Base-by-base conservation (phyloP, 2,113 vertebrate species). In the Plotosus lineatus region DNA sequence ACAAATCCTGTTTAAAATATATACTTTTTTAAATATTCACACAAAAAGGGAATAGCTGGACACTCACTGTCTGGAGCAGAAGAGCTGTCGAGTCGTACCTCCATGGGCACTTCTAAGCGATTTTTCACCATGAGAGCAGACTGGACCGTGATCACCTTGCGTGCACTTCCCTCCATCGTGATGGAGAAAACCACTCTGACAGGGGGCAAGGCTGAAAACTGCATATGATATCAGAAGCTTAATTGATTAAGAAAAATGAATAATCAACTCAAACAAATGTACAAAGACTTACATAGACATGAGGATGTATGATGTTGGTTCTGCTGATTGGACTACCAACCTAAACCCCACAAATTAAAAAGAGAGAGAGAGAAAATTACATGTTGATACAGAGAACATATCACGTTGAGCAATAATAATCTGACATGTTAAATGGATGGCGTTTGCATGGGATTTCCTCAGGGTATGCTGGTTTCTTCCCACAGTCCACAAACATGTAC, bases 301-400 rank as follows among this genome's bases (percentile, higher is more conserved):
- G 97, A 1, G 97, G 97, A 88, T 99, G 98, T 81, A 98, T 99
- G 81, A 99, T 99, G 86, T 97, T 98, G 79, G 97, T 99, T 89
- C 95, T 96, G 87, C 91, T 97, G 88, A 98, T 92, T 3, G 96
- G 96, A 86, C 98, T 99, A 89, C 98, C 98, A 81, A 99, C 96
- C 98, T 99, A 90, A 48, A 74, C 33, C 66, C 38, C 46, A n/a
- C 42, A 81, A 1, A 55, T 36, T 17, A 75, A 60, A 36, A 61
- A 0, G 50, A 1, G 23, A 17, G n/a, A n/a, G n/a, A n/a, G n/a
- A 42, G 4, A 15, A 61, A 3, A 21, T 63, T 48, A 38, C 61
- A 51, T 28, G 33, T 68, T 38, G 33, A 8, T 4, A 65, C 38
- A 44, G 38, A 56, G 23, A 78, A 60, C 31, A 33, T 14, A 63